phyloP scores from a whole-genome alignment of 92 coral and sea anemone genomes.

The Siderastrea siderea region DNA sequence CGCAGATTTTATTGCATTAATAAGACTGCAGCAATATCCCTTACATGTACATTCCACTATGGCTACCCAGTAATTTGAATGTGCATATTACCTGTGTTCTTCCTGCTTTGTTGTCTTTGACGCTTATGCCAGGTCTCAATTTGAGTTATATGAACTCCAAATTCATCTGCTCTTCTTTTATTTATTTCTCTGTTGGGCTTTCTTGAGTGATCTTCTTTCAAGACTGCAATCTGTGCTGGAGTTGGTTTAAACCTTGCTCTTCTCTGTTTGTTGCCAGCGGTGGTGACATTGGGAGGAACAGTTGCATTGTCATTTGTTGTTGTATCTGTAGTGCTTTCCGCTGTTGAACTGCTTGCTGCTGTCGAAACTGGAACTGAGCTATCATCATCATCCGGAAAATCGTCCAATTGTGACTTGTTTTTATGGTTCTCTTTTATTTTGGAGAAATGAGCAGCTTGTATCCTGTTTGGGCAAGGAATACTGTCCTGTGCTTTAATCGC shows the following conservation, averaged over 20 bases:
- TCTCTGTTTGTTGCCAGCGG: background rate
- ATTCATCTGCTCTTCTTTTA: constrained; percentile 49
- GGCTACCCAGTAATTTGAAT: no score
- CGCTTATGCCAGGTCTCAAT: constrained; percentile 48
- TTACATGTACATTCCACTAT: background rate
- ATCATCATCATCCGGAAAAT: constrained; percentile 13
- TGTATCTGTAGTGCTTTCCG: no score
- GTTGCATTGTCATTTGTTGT: no score
- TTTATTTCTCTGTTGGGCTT: constrained; percentile 23
- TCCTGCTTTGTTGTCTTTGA: constrained; percentile 14
- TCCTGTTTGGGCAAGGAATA: constrained; percentile 6
- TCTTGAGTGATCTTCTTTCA: constrained; percentile 28
- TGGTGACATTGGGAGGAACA: background rate
- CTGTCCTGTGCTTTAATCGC: no score
- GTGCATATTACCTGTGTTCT: no score
- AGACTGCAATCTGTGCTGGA: constrained; percentile 17
- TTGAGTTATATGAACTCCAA: constrained; percentile 43
- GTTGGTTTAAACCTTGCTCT: constrained; percentile 48
- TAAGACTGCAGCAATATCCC: no score
- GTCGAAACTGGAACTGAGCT: no score
- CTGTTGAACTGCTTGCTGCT: no score
- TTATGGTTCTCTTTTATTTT: background rate
- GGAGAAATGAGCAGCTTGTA: background rate
- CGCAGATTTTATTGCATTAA: no score
- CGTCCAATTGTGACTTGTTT: constrained; percentile 1